Percentiles rank a stretch among this genome's conserved stretches.
Evolutionary conservation across 2,888 invertebrate species (phyloP).

Genomic region (Microplitis manilae): DNA sequence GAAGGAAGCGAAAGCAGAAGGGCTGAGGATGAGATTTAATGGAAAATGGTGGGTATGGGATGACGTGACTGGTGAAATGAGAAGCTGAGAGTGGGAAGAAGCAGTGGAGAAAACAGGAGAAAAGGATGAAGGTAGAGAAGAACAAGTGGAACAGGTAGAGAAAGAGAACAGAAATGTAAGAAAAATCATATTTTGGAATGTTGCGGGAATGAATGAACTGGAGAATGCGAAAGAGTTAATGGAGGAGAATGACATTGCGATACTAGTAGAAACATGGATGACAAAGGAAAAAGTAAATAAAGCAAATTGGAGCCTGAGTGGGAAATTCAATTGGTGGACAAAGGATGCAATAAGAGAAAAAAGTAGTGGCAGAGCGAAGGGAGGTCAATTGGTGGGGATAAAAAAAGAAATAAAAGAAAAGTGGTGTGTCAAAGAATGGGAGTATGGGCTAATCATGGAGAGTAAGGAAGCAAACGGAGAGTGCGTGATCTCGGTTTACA

Average conservation of each 20-base stretch:
- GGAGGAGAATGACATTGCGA: conserved; percentile 14
- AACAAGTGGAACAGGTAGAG: too few species aligned
- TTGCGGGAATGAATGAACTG: too few species aligned
- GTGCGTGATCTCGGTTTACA: conserved; percentile 15
- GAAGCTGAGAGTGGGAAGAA: too few species aligned
- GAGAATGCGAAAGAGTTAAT: neutral
- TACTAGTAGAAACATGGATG: conserved; percentile 28
- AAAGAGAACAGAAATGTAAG: neutral
- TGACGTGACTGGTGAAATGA: too few species aligned
- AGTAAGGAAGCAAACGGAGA: neutral
- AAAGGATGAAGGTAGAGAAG: too few species aligned
- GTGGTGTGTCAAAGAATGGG: conserved; percentile 24
- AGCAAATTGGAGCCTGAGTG: neutral
- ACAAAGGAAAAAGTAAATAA: conserved; percentile 6
- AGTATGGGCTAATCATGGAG: conserved; percentile 29
- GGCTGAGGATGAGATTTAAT: too few species aligned
- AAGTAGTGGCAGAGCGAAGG: conserved; percentile 25
- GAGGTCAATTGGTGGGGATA: conserved; percentile 28
- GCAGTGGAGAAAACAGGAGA: too few species aligned
- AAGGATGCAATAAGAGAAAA: conserved; percentile 23
- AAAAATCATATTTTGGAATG: too few species aligned
- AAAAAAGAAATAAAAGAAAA: conserved; percentile 7
- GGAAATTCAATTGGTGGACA: conserved; percentile 16
- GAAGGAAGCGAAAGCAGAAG: too few species aligned
- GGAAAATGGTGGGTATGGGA: too few species aligned